A percentile compares a stretch with the other conserved stretches of the same genome.
Conservation (phyloP, 2,797 vertebrate genomes). For the Philypnodon macrostomus region DNA sequence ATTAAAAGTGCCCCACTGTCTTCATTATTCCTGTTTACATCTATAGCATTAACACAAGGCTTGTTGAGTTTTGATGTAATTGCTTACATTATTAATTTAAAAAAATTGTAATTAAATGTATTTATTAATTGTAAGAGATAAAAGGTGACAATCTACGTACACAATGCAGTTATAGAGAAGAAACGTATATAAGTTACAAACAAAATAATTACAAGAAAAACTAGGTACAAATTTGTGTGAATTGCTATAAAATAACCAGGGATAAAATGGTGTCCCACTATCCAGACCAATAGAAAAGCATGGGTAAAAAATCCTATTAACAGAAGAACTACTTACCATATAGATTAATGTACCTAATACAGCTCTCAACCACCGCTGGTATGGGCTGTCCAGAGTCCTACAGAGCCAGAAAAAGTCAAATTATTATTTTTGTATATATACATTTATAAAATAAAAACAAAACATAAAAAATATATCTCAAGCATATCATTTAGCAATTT, state of each 20-base stretch:
- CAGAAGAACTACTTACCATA: conserved; percentile 81
- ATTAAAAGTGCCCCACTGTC: background rate
- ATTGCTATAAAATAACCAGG: no score
- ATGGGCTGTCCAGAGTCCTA: conserved; percentile 94
- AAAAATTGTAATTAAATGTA: no score
- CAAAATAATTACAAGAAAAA: no score
- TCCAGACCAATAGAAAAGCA: no score
- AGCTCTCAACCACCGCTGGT: conserved; percentile 95
- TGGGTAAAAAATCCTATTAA: no score
- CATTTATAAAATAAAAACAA: conserved; percentile 5
- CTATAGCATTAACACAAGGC: conserved; percentile 1
- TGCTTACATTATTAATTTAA: background rate
- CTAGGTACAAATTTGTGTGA: no score
- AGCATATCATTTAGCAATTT: conserved; percentile 14
- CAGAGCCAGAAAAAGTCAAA: conserved; percentile 23
- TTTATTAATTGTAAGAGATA: no score
- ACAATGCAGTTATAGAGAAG: no score
- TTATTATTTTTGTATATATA: conserved; percentile 10
- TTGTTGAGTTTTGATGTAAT: background rate
- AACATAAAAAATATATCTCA: conserved; percentile 8
- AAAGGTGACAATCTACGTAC: no score
- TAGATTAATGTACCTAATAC: conserved; percentile 95
- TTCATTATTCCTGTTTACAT: conserved; percentile 1
- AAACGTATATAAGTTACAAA: no score
- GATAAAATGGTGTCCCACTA: no score